A percentile compares a stretch with the other conserved stretches of the same genome.
These are phyloP conservation scores for Pseudopodoces humilis DNA, from an alignment of 2,113 vertebrate genomes.

Conservation along the genomic window DNA sequence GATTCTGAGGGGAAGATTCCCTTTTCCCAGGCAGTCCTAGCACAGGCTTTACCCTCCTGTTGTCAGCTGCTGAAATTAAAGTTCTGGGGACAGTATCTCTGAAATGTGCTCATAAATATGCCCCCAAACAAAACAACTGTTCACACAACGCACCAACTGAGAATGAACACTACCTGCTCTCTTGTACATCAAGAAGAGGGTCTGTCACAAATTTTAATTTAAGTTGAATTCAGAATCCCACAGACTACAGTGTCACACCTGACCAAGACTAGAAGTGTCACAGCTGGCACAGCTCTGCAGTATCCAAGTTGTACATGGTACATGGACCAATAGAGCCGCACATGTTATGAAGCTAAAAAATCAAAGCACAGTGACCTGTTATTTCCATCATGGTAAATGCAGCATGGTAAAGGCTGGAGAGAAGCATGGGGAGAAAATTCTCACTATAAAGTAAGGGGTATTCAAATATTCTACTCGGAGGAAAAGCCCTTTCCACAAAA, in stretches of 20 bases:
- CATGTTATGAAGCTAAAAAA: not conserved
- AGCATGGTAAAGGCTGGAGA: not conserved
- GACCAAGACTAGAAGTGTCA: not conserved
- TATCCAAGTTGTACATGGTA: not conserved
- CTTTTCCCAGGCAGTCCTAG: not conserved
- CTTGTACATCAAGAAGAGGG: not conserved
- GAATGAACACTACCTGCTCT: not conserved
- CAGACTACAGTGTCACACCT: not conserved
- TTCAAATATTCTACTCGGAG: not conserved
- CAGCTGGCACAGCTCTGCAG: not conserved
- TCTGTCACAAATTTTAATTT: not conserved
- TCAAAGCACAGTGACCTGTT: not conserved
- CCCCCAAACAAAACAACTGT: not conserved
- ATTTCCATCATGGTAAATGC: not conserved
- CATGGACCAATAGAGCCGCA: not conserved
- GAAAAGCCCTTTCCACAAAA: not conserved
- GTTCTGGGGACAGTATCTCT: not conserved
- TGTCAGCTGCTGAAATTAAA: not conserved
- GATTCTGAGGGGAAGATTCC: not conserved
- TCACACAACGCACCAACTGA: not conserved
- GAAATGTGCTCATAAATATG: not conserved
- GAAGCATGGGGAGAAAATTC: not conserved
- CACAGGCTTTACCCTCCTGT: not conserved
- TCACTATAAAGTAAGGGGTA: not conserved
- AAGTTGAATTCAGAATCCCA: not conserved